Evolutionary conservation across 2,888 invertebrate genomes (phyloP).

Genomic region (Strigamia crassipes): DNA sequence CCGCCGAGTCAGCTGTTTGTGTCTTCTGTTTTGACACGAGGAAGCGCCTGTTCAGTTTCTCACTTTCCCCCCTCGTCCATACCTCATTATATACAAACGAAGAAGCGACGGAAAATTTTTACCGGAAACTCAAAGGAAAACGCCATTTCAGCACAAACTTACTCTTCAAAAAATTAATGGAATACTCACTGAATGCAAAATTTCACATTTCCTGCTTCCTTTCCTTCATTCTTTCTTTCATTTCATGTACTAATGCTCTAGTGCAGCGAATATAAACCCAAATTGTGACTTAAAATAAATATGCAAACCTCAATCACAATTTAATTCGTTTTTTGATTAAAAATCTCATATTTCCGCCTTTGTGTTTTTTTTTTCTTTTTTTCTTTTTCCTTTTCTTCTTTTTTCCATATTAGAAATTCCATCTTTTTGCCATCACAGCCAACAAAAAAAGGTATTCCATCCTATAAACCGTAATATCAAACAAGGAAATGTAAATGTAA

Average conservation of each 20-base stretch:
- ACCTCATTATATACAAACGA: conserved; percentile 39
- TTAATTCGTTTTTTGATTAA: too few relatives aligned
- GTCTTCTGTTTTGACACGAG: conserved; percentile 33
- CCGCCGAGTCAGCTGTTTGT: conserved; percentile 24
- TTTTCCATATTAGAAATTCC: too few relatives aligned
- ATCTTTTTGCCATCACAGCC: too few relatives aligned
- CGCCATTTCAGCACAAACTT: conserved; percentile 31
- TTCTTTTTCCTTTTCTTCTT: background rate
- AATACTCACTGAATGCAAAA: conserved; percentile 11
- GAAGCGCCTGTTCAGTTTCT: conserved; percentile 20
- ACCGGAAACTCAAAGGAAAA: conserved; percentile 25
- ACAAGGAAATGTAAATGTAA: background rate
- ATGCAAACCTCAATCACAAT: too few relatives aligned
- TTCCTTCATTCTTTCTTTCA: background rate
- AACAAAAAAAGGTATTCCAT: background rate
- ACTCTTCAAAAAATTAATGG: conserved; percentile 20
- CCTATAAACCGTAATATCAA: background rate
- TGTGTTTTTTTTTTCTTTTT: background rate
- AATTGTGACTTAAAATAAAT: too few relatives aligned
- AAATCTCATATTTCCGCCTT: background rate
- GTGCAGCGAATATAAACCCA: too few relatives aligned
- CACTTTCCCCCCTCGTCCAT: background rate
- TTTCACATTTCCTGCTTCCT: background rate
- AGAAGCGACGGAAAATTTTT: conserved; percentile 3
- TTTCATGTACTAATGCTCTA: too few relatives aligned